phyloP scores from a whole-genome alignment of 2,888 invertebrate genomes.

The Eupithecia exiguata region DNA sequence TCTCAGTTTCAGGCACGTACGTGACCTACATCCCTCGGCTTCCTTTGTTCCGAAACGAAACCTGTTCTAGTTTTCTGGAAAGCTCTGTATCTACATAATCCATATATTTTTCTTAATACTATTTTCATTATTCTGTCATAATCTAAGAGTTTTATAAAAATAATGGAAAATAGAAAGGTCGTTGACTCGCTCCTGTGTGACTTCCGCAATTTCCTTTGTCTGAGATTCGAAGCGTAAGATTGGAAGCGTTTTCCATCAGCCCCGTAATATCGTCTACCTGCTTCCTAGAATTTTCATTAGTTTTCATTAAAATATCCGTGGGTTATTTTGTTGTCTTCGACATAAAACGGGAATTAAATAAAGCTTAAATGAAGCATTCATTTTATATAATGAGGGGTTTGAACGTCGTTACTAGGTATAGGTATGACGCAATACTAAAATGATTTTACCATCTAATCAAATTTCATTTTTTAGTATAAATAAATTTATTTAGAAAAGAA shows the following conservation, averaged over 20 bases:
- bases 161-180: slow-evolving; percentile 20
- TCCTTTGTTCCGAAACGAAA: slow-evolving; percentile 1
- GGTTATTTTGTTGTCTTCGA: neutral
- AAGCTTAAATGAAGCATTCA: neutral
- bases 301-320: neutral
- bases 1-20: slow-evolving; percentile 11
- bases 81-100: neutral
- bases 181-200: slow-evolving; percentile 21
- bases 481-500: too few species aligned
- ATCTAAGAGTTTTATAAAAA: neutral
- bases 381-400: neutral
- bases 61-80: neutral
- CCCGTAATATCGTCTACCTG: slow-evolving; percentile 15
- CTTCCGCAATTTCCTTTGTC: slow-evolving; percentile 39
- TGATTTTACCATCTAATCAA: too few species aligned
- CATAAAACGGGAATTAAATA: neutral
- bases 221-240: too few species aligned
- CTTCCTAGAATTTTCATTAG: slow-evolving; percentile 12
- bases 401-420: neutral
- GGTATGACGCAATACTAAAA: too few species aligned
- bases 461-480: too few species aligned
- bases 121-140: neutral
- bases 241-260: slow-evolving; percentile 34
- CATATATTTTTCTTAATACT: neutral
- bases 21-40: slow-evolving; percentile 19